These are phyloP conservation scores for Drosophila borborema DNA, from an alignment of 2,888 invertebrate species.

Conservation along the genomic window DNA sequence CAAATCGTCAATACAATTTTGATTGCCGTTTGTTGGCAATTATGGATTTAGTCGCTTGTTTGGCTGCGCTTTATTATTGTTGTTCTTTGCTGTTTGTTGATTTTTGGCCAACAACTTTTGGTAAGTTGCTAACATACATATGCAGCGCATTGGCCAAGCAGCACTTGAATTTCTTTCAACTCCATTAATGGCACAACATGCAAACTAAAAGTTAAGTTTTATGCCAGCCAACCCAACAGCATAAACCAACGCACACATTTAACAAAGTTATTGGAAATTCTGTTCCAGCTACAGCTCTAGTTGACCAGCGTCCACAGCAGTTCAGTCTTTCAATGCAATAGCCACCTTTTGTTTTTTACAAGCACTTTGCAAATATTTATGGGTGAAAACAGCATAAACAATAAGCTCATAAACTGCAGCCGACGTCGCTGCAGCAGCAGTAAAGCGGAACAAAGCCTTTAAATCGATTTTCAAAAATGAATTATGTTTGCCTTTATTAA, in stretches of 20 bases:
- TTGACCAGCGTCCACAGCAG: constrained; percentile 61
- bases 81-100: constrained; percentile 26
- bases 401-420: constrained; percentile 81
- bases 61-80: constrained; percentile 42
- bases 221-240: constrained; percentile 34
- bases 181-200: constrained; percentile 72
- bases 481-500: constrained; percentile 69
- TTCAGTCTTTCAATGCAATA: constrained; percentile 36
- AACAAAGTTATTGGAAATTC: constrained; percentile 66
- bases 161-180: constrained; percentile 68
- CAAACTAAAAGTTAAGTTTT: constrained; percentile 76
- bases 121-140: background rate
- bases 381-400: constrained; percentile 72
- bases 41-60: constrained; percentile 73
- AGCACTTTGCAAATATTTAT: constrained; percentile 81
- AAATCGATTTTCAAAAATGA: constrained; percentile 78
- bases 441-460: constrained; percentile 48
- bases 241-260: constrained; percentile 42
- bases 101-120: constrained; percentile 22
- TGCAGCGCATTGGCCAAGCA: constrained; percentile 32
- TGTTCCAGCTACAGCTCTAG: background rate
- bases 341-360: constrained; percentile 77
- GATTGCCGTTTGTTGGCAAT: constrained; percentile 75
- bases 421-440: no score
- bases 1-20: constrained; percentile 62